Percentiles rank a stretch among this genome's conserved stretches.
phyloP scores from a whole-genome alignment of 2,888 invertebrate species.

The Papilio elwesi region DNA sequence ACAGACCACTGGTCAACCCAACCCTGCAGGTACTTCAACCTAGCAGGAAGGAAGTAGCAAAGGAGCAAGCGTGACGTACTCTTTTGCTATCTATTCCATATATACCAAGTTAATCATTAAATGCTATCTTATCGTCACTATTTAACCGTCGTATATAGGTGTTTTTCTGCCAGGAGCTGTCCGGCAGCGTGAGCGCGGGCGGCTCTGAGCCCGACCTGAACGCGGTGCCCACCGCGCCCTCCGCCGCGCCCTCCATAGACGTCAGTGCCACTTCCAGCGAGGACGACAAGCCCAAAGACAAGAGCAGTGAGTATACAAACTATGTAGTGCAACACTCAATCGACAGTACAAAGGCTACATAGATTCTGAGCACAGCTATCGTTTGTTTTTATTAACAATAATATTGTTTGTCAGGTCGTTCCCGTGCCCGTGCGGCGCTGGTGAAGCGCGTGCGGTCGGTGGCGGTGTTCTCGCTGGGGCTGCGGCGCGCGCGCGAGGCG shows the following conservation, averaged over 20 bases:
- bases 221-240: conserved; percentile 76
- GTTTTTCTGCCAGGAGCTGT: conserved; percentile 64
- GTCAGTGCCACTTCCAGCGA: conserved; percentile 80
- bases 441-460: conserved; percentile 94
- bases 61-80: too few species aligned
- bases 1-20: conserved; percentile 70
- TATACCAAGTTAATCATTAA: too few species aligned
- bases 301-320: conserved; percentile 60
- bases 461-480: conserved; percentile 92
- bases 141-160: conserved; percentile 17
- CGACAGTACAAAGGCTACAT: too few species aligned
- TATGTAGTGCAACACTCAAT: background rate
- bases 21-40: conserved; percentile 66
- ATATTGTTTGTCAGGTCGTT: conserved; percentile 69
- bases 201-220: conserved; percentile 79
- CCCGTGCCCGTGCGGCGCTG: conserved; percentile 86
- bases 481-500: conserved; percentile 91
- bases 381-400: background rate
- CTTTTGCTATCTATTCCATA: too few species aligned
- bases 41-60: background rate
- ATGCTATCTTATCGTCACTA: too few species aligned
- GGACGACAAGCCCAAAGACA: conserved; percentile 85
- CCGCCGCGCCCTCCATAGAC: conserved; percentile 59
- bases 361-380: too few species aligned
- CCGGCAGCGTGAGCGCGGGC: conserved; percentile 73